Percentiles rank a stretch among this genome's conserved stretches.
These are phyloP conservation scores for Kuschelorhynchus macadamiae DNA, from an alignment of 2,888 invertebrate species.

Conservation along the genomic window DNA sequence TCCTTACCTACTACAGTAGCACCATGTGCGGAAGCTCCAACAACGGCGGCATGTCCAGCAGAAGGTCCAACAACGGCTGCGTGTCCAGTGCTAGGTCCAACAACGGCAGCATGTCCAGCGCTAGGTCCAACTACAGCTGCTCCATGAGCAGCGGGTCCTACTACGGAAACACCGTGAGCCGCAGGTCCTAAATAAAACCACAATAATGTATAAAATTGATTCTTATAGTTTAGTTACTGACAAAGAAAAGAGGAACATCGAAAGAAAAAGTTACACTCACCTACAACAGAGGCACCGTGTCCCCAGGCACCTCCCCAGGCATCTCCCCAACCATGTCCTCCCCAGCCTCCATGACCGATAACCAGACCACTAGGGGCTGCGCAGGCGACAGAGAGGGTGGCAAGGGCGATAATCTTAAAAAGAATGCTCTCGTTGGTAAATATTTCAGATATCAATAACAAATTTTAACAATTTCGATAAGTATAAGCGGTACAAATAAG, in stretches of 20 bases:
- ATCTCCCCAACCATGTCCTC: too few relatives aligned
- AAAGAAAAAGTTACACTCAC: too few relatives aligned
- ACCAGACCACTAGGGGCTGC: conserved; percentile 47
- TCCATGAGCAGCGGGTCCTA: conserved; percentile 36
- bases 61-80: conserved; percentile 14
- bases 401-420: conserved; percentile 51
- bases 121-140: conserved; percentile 47
- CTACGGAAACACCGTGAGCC: conserved; percentile 20
- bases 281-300: too few relatives aligned
- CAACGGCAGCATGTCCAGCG: conserved; percentile 27
- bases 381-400: conserved; percentile 53
- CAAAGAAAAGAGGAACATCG: too few relatives aligned
- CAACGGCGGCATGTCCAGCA: conserved; percentile 23
- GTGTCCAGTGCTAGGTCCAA: conserved; percentile 28
- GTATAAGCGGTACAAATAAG: too few relatives aligned
- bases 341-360: too few relatives aligned
- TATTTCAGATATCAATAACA: background rate
- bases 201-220: background rate
- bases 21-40: conserved; percentile 38
- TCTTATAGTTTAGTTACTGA: too few relatives aligned
- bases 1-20: conserved; percentile 47
- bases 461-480: too few relatives aligned
- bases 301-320: too few relatives aligned
- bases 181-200: conserved; percentile 25
- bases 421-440: conserved; percentile 1